Evolutionary conservation across 2,888 invertebrate species (phyloP), one percentile per base, ranked within the genome.

Genomic region (Noctua comes): DNA sequence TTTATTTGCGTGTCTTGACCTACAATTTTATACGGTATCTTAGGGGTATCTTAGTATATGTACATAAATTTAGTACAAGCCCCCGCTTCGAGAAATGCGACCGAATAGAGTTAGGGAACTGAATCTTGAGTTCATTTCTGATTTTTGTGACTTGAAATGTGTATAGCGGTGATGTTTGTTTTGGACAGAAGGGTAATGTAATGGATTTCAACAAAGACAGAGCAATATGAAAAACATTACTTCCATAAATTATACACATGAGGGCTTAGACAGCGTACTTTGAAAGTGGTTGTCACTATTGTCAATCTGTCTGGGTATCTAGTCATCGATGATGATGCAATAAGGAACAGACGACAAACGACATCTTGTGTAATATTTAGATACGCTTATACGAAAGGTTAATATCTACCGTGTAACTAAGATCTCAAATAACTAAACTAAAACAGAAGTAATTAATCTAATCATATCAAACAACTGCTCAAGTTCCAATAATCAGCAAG

Each of bases 1-100:
- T 92, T 93, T 93, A 92, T 92, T 91, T 93, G 91, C 90, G 87
- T 89, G 86, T 90, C 90, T 89, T 93, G 92, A 93, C 92, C 92
- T 91, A 92, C 91, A 92, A 92, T 90, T 92, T 91, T 92, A 90
- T 91, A 89, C 88, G 86, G 82, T 82, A 85, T 88, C 88, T 85
- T 85, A 88, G 81, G 87, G 89, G 86, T 87, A 88, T 87, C 87
- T 89, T 89, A 86, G 85, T 85, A 80, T 90, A 92, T 91, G 90
- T 89, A 91, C 89, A 91, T 91, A 92, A 89, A 91, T 92, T 90
- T 89, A 73, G 77, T 85, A 82, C 83, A 85, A 84, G 85, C 86
- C 76, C 82, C 71, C 73, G 81, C 81, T 84, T 77, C 77, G 80
- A 76, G 82, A 85, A 87, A 86, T 86, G 81, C 84, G 81, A 89